phyloP scores from a whole-genome alignment of 2,888 invertebrate genomes.

The Scaptomyza parva region DNA sequence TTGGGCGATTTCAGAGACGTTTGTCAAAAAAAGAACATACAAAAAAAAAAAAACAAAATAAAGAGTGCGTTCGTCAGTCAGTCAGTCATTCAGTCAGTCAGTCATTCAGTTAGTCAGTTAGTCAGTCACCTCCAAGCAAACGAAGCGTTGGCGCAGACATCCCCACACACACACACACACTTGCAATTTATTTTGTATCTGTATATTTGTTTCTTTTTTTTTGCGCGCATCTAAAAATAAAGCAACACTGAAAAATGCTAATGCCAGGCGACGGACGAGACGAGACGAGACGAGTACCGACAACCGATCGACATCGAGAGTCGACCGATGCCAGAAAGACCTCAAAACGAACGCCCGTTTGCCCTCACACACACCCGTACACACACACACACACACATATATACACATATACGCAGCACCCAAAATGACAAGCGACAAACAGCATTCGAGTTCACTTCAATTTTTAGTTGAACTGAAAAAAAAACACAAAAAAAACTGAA shows the following conservation, averaged over 20 bases:
- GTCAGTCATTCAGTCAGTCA: conserved; percentile 43
- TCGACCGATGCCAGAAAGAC: conserved; percentile 77
- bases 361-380: conserved; percentile 63
- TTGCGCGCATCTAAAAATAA: conserved; percentile 78
- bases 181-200: conserved; percentile 29
- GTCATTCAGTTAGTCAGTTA: conserved; percentile 66
- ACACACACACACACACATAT: conserved; percentile 19
- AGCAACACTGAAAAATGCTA: conserved; percentile 80
- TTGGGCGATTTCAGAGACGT: conserved; percentile 55
- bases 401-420: conserved; percentile 34
- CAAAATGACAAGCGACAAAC: conserved; percentile 77
- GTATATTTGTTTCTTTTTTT: conserved; percentile 40
- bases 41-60: conserved; percentile 1
- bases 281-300: too few relatives aligned
- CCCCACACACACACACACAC: conserved; percentile 45
- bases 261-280: conserved; percentile 67
- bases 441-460: conserved; percentile 70
- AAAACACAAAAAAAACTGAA: too few relatives aligned
- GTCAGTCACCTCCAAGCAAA: conserved; percentile 70
- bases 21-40: conserved; percentile 67
- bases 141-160: conserved; percentile 68
- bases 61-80: conserved; percentile 48
- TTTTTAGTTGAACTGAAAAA: conserved; percentile 60
- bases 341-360: conserved; percentile 78
- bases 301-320: conserved; percentile 73